Percentiles rank a stretch among this genome's conserved stretches.
Conservation (phyloP, 2,888 invertebrate genomes). For the Lasioglossum figueresi region DNA sequence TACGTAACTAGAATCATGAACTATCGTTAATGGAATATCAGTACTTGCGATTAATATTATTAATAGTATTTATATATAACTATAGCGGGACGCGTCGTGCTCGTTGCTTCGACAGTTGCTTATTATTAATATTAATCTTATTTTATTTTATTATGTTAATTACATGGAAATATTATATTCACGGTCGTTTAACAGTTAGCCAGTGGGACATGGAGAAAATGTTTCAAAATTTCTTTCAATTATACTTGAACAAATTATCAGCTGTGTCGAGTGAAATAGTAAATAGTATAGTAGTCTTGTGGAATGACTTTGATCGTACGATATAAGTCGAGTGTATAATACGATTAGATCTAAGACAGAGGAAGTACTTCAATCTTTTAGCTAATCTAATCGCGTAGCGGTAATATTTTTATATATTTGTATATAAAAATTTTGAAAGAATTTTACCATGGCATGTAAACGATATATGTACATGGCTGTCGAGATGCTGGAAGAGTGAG, state of each 20-base stretch:
- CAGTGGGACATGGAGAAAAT: background rate
- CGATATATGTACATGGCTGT: background rate
- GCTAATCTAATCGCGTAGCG: background rate
- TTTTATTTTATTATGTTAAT: slow-evolving; percentile 53
- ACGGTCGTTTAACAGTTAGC: slow-evolving; percentile 50
- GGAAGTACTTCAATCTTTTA: background rate
- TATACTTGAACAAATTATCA: background rate
- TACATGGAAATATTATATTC: slow-evolving; percentile 56
- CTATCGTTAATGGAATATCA: slow-evolving; percentile 45
- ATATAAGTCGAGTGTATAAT: background rate
- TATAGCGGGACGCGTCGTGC: slow-evolving; percentile 17
- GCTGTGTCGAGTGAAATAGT: background rate
- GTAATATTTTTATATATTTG: slow-evolving; percentile 6
- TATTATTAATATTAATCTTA: slow-evolving; percentile 35
- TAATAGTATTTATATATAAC: slow-evolving; percentile 49
- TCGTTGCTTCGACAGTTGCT: slow-evolving; percentile 12
- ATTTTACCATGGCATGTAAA: background rate
- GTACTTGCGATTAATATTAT: slow-evolving; percentile 42
- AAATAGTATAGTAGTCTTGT: background rate
- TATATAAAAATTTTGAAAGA: background rate
- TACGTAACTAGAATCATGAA: slow-evolving; percentile 43
- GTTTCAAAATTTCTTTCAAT: background rate
- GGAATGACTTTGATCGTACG: background rate
- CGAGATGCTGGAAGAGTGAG: background rate
- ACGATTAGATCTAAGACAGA: background rate